phyloP scores from a whole-genome alignment of 2,797 vertebrate genomes.

The Scarus forsteni region DNA sequence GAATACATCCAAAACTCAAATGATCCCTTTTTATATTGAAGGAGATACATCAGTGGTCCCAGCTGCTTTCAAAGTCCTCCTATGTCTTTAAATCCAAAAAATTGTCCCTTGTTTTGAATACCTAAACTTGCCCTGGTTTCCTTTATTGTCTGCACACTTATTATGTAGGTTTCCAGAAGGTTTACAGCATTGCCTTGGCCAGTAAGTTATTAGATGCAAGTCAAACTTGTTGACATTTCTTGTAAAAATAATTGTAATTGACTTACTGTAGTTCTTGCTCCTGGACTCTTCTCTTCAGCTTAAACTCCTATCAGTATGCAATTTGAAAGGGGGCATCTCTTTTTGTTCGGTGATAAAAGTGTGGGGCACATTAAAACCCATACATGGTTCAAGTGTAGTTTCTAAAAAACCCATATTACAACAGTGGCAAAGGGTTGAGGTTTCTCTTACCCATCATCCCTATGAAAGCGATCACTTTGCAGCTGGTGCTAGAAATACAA shows the following conservation, averaged over 20 bases:
- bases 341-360: conserved; percentile 80
- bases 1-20: background rate
- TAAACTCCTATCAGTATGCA: conserved; percentile 49
- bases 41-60: background rate
- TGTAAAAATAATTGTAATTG: background rate
- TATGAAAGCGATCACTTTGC: conserved; percentile 77
- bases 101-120: conserved; percentile 3
- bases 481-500: conserved; percentile 66
- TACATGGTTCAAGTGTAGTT: conserved; percentile 66
- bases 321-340: conserved; percentile 61
- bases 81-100: background rate
- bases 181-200: background rate
- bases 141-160: background rate
- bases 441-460: conserved; percentile 64
- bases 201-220: background rate
- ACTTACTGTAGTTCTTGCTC: conserved; percentile 55
- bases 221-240: background rate
- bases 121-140: background rate
- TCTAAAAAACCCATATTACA: conserved; percentile 74
- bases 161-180: background rate
- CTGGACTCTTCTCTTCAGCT: conserved; percentile 27
- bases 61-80: background rate
- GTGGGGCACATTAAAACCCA: conserved; percentile 62
- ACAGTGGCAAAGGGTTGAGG: conserved; percentile 50
- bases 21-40: background rate